Evolutionary conservation across 1,140 invertebrate species (phyloP).

Genomic region (Pseudobourletiella spinata): DNA sequence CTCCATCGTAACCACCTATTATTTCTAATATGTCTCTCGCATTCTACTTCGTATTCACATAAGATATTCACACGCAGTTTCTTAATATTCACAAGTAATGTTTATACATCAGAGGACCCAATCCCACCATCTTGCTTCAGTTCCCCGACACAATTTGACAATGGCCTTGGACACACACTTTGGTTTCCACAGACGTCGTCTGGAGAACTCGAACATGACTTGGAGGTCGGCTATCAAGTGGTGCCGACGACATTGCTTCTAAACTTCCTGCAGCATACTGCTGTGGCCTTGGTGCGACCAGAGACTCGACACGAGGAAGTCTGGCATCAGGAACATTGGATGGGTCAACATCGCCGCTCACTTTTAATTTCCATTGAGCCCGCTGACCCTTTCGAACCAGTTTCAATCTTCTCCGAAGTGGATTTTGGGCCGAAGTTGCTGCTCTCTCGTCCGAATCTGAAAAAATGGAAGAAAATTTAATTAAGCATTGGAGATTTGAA

Average conservation of each 20-base stretch:
- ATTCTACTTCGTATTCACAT: too few species aligned
- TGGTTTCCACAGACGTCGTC: constrained; percentile 23
- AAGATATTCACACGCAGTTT: too few species aligned
- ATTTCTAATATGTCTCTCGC: too few species aligned
- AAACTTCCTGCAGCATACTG: neutral
- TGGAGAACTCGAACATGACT: neutral
- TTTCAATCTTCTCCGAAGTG: constrained; percentile 19
- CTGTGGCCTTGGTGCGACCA: constrained; percentile 15
- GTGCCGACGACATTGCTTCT: neutral
- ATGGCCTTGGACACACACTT: constrained; percentile 29
- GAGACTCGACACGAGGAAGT: neutral
- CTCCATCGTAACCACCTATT: too few species aligned
- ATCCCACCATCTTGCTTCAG: neutral
- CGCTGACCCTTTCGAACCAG: constrained; percentile 29
- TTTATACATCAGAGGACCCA: too few species aligned
- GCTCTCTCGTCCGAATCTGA: constrained; percentile 16
- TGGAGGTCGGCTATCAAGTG: neutral
- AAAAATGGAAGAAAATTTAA: constrained; percentile 1
- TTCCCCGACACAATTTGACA: constrained; percentile 28
- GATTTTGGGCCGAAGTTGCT: neutral
- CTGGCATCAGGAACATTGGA: neutral
- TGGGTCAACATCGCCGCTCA: constrained; percentile 13
- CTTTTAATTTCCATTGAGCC: constrained; percentile 30
- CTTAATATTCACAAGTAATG: too few species aligned
- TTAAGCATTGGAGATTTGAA: neutral